Percentiles rank a stretch among this genome's conserved stretches.
Evolutionary conservation across 2,888 invertebrate genomes (phyloP).

Genomic region (Mythimna albipuncta): DNA sequence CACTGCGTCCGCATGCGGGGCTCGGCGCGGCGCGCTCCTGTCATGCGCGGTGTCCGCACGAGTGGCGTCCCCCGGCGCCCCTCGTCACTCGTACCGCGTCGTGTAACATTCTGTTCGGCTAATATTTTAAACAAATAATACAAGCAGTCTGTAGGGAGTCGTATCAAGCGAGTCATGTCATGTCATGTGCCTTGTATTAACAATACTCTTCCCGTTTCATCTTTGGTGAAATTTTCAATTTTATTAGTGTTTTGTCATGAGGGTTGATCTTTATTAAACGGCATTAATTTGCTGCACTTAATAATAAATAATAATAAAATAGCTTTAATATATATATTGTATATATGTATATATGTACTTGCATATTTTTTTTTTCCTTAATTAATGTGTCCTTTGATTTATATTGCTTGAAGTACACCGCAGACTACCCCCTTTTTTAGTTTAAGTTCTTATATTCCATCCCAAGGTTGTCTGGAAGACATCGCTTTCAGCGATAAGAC

Average conservation of each 20-base stretch:
- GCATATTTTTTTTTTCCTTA: too few relatives aligned
- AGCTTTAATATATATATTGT: too few relatives aligned
- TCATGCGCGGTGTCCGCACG: conserved; percentile 36
- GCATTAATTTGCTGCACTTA: neutral
- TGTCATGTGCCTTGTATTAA: conserved; percentile 1
- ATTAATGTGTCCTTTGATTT: too few relatives aligned
- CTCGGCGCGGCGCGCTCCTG: neutral
- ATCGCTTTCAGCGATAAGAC: too few relatives aligned
- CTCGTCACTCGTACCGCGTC: conserved; percentile 26
- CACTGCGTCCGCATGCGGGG: neutral
- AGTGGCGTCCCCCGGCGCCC: conserved; percentile 18
- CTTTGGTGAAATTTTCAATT: conserved; percentile 4
- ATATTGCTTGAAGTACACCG: too few relatives aligned
- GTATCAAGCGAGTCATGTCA: conserved; percentile 19
- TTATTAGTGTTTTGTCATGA: neutral
- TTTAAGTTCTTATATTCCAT: too few relatives aligned
- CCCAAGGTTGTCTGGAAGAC: too few relatives aligned
- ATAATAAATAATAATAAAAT: too few relatives aligned
- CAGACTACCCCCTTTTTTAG: too few relatives aligned
- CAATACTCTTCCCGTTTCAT: neutral
- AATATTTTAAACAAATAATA: conserved; percentile 53
- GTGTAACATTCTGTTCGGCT: conserved; percentile 37
- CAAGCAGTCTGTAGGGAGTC: conserved; percentile 19
- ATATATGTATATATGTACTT: too few relatives aligned
- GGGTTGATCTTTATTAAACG: neutral